phyloP scores from a whole-genome alignment of 2,113 vertebrate genomes.

The Calidris pygmaea region DNA sequence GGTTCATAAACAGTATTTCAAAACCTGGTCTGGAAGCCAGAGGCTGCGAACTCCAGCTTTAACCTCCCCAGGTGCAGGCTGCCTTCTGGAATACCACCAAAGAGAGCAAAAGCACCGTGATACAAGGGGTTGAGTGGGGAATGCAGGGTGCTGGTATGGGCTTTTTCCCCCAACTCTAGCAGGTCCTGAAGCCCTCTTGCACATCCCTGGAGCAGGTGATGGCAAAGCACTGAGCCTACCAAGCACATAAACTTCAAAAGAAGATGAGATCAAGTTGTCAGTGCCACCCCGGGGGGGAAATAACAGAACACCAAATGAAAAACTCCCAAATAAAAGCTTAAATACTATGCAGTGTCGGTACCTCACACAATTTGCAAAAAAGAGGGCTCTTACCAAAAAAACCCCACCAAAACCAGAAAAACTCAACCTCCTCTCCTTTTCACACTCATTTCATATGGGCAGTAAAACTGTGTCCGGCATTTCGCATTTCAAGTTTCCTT shows the following conservation, averaged over 20 bases:
- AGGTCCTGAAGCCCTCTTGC: background rate
- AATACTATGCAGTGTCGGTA: background rate
- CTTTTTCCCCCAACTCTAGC: background rate
- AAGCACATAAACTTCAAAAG: background rate
- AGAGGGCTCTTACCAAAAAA: background rate
- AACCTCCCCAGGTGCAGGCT: background rate
- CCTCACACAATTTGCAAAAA: background rate
- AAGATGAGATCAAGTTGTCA: background rate
- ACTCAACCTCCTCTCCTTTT: background rate
- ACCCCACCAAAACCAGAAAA: background rate
- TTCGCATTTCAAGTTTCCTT: background rate
- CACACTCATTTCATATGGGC: background rate
- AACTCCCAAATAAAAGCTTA: background rate
- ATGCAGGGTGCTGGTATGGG: fast-evolving
- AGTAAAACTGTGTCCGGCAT: background rate
- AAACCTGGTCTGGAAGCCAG: background rate
- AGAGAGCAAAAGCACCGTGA: background rate
- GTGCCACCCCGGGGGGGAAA: background rate
- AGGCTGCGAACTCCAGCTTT: background rate
- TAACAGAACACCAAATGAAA: background rate
- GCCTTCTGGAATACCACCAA: background rate
- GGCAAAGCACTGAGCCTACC: background rate
- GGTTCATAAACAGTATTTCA: background rate
- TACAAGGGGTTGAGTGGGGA: background rate
- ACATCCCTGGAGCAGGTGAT: background rate